Evolutionary conservation across 2,888 invertebrate species (phyloP), one percentile per base, ranked within the genome.

Genomic region (Sthenelais limicola): DNA sequence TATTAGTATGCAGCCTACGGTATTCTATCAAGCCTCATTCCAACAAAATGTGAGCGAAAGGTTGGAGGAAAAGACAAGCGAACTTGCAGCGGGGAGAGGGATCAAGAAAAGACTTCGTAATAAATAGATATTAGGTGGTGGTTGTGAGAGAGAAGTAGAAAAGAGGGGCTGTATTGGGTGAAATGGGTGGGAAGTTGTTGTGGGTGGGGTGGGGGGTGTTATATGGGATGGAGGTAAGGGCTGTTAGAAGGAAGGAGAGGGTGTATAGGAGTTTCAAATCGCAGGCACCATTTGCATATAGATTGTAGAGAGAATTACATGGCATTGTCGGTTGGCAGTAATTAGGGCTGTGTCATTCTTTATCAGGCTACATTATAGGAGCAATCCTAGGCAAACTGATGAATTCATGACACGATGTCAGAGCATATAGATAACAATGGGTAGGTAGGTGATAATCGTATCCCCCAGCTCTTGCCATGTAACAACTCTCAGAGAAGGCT

Each of bases 401-500:
- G 62, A 62, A 62, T 62, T 62, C 62, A 62, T 62, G 62, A 62
- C 62, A 62, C 62, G 62, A 62, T 62, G 62, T 62, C 62, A 62
- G 26, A 38, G 62, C 26, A 43, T 38, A 35, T 43, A 38, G 62
- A 62, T 62, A 62, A 62, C 62, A 62, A 62, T 62, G 26, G n/a
- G n/a, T n/a, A n/a, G n/a, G n/a, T n/a, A n/a, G n/a, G n/a, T n/a
- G n/a, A n/a, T n/a, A n/a, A n/a, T n/a, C n/a, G n/a, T n/a, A n/a
- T n/a, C n/a, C n/a, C n/a, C n/a, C n/a, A n/a, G n/a, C n/a, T n/a
- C n/a, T n/a, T n/a, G n/a, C n/a, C n/a, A n/a, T n/a, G n/a, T n/a
- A n/a, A n/a, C n/a, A n/a, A n/a, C n/a, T n/a, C n/a, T n/a, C n/a
- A n/a, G n/a, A n/a, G n/a, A n/a, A n/a, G n/a, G n/a, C n/a, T n/a